Percentiles rank a stretch among this genome's conserved stretches.
Evolutionary conservation across 2,888 invertebrate genomes (phyloP).

Genomic region (Nasonia oneida): DNA sequence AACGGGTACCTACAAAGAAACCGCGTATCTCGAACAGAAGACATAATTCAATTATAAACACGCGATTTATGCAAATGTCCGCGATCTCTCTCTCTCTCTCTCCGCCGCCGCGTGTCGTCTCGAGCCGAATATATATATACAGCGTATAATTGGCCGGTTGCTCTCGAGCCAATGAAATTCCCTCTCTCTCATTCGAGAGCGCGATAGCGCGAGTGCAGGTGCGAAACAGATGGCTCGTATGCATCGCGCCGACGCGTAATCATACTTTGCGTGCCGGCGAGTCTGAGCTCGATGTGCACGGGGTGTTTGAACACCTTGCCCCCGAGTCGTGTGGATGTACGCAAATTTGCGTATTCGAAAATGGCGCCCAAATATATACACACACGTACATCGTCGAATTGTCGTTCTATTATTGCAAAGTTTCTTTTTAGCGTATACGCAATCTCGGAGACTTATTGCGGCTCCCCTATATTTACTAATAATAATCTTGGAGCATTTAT

Average conservation of each 20-base stretch:
- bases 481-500: constrained; percentile 1
- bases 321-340: neutral
- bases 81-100: neutral
- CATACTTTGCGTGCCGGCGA: constrained; percentile 57
- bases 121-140: neutral
- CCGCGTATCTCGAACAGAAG: neutral
- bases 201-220: constrained; percentile 69
- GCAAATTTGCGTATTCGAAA: constrained; percentile 37
- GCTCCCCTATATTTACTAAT: neutral
- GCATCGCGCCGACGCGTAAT: constrained; percentile 56
- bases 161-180: constrained; percentile 57
- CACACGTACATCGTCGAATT: neutral
- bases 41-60: constrained; percentile 57
- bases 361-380: neutral
- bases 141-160: constrained; percentile 49
- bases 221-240: constrained; percentile 76
- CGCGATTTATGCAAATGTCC: constrained; percentile 57
- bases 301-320: constrained; percentile 45
- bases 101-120: neutral
- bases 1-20: neutral
- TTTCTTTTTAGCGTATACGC: neutral
- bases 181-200: neutral
- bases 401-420: neutral
- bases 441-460: neutral
- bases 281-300: neutral